Evolutionary conservation across 2,888 invertebrate species (phyloP).

Genomic region (Epistrophella euchroma): DNA sequence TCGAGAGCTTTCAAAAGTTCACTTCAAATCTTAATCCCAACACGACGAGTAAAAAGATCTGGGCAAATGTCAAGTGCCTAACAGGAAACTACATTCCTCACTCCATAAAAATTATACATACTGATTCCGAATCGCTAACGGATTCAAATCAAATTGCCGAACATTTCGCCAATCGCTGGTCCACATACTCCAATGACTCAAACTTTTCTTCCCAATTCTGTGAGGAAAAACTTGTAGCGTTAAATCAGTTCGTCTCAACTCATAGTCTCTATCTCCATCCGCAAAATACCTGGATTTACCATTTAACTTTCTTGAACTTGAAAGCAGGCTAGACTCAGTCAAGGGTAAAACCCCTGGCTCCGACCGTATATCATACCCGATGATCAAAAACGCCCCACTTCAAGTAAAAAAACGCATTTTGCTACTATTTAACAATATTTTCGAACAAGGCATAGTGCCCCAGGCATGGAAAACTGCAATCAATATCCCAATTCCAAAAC

Average conservation of each 20-base stretch:
- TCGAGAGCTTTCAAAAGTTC: too few species aligned
- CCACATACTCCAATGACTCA: neutral
- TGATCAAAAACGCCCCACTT: neutral
- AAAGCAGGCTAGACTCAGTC: neutral
- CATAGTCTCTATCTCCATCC: neutral
- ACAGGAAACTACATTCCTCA: neutral
- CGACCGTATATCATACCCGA: neutral
- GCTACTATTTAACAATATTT: neutral
- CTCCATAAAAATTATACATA: too few species aligned
- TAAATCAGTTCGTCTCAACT: neutral
- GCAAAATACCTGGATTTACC: neutral
- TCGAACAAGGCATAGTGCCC: neutral
- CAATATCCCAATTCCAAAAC: slow-evolving; percentile 2
- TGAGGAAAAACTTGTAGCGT: neutral
- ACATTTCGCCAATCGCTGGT: too few species aligned
- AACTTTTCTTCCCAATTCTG: neutral
- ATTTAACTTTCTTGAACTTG: neutral
- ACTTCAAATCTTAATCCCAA: too few species aligned
- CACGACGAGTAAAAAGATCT: neutral
- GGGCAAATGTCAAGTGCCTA: neutral
- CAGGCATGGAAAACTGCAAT: slow-evolving; percentile 11
- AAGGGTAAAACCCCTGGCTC: too few species aligned
- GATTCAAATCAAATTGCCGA: too few species aligned
- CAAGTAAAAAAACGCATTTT: neutral
- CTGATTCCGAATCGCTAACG: too few species aligned